Percentiles rank a stretch among this genome's conserved stretches.
phyloP scores from a whole-genome alignment of 2,797 vertebrate genomes.

The Coregonus sp. region DNA sequence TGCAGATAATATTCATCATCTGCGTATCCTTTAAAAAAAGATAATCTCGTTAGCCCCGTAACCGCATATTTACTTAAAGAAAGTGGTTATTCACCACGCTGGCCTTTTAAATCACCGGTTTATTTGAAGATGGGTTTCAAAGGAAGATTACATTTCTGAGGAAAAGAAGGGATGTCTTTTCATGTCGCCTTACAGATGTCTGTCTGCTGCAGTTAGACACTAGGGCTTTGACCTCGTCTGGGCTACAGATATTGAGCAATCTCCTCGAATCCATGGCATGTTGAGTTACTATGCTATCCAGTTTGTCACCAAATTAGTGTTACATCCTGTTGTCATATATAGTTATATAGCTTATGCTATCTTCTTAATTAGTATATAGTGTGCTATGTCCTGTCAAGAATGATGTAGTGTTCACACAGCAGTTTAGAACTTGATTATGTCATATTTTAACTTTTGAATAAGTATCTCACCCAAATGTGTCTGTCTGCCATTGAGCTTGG shows the following conservation, averaged over 20 bases:
- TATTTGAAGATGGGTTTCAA: constrained; percentile 74
- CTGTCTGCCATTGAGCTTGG: background rate
- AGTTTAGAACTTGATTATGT: background rate
- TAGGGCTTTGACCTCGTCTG: constrained; percentile 57
- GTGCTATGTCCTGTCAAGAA: too few species aligned
- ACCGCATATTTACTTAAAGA: constrained; percentile 65
- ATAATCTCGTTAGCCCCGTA: constrained; percentile 66
- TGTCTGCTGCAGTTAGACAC: constrained; percentile 51
- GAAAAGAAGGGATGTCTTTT: constrained; percentile 53
- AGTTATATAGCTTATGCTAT: too few species aligned
- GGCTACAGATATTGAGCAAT: constrained; percentile 36
- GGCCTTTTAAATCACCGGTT: constrained; percentile 62
- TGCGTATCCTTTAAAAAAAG: constrained; percentile 70
- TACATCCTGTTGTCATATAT: constrained; percentile 24
- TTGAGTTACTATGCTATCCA: constrained; percentile 13
- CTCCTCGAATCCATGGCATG: constrained; percentile 31
- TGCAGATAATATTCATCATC: constrained; percentile 77
- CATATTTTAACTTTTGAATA: background rate
- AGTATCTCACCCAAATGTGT: background rate
- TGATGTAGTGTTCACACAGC: too few species aligned
- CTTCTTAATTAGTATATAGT: too few species aligned
- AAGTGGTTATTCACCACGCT: constrained; percentile 63
- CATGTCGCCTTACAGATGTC: constrained; percentile 52
- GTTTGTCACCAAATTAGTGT: constrained; percentile 44
- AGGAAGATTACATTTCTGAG: constrained; percentile 51